Conservation (phyloP, 2,888 invertebrate genomes). For the Fragum fragum region DNA sequence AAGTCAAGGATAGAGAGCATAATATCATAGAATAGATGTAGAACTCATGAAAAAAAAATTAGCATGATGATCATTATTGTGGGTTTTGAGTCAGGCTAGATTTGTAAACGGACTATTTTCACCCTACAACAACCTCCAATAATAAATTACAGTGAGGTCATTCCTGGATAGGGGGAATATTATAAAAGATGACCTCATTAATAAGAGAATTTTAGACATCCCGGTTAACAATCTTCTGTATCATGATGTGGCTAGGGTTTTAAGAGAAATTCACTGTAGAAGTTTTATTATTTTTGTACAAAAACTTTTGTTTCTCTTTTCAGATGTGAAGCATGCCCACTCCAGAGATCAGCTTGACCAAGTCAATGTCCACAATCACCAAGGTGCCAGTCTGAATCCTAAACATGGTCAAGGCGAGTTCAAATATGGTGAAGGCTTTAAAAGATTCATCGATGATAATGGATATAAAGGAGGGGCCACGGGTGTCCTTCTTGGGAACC, state of each 20-base stretch:
- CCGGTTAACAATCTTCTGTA: conserved; percentile 82
- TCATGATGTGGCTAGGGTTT: conserved; percentile 83
- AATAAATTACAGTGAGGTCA: conserved; percentile 75
- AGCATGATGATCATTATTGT: no score
- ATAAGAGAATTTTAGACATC: conserved; percentile 78
- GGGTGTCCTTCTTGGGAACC: conserved; percentile 76
- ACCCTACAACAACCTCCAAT: no score
- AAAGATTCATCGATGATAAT: conserved; percentile 71
- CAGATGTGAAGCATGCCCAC: conserved; percentile 7
- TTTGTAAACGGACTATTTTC: no score
- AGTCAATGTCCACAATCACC: background rate
- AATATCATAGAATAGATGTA: no score
- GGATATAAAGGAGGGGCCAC: conserved; percentile 80
- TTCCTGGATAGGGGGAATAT: conserved; percentile 75
- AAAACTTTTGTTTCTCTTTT: background rate
- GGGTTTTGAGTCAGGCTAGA: no score
- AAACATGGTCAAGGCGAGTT: conserved; percentile 19
- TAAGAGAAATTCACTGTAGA: no score
- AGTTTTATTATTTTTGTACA: no score
- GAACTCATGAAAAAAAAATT: no score
- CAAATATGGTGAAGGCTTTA: conserved; percentile 74
- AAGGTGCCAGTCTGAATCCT: background rate
- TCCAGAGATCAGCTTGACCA: background rate
- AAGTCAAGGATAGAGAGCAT: no score
- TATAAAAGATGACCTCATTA: conserved; percentile 70